Evolutionary conservation across 2,113 vertebrate genomes (phyloP).

Genomic region (Machaerirhynchus nigripectus): DNA sequence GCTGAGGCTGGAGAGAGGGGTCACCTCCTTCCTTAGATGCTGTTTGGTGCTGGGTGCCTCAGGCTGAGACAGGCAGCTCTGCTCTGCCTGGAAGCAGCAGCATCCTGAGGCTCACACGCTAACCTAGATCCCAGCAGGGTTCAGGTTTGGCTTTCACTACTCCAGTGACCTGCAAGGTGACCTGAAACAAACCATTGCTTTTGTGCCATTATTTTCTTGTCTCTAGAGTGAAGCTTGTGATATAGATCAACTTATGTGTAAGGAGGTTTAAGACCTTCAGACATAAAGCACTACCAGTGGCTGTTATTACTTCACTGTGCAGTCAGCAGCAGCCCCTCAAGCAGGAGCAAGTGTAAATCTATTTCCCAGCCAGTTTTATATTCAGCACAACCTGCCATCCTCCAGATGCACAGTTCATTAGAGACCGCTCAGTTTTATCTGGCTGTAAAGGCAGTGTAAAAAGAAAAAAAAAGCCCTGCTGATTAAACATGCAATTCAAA

Average conservation of each 20-base stretch:
- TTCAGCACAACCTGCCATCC: not conserved
- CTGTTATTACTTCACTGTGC: not conserved
- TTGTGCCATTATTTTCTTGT: not conserved
- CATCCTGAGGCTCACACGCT: not conserved
- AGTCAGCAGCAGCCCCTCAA: constrained; percentile 4
- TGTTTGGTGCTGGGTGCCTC: not conserved
- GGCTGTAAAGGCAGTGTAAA: not conserved
- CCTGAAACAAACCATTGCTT: not conserved
- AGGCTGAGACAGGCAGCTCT: not conserved
- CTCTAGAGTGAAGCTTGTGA: not conserved
- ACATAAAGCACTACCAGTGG: not conserved
- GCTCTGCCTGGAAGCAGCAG: not conserved
- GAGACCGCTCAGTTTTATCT: not conserved
- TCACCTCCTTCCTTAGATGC: not conserved
- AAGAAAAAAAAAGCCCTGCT: not conserved
- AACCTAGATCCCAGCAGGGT: not conserved
- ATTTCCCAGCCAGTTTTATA: constrained; percentile 33
- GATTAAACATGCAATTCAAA: constrained; percentile 30
- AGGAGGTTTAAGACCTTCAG: not conserved
- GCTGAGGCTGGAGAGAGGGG: not conserved
- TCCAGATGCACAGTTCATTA: constrained; percentile 43
- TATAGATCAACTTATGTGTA: not conserved
- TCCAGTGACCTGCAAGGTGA: not conserved
- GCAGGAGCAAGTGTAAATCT: constrained; percentile 15
- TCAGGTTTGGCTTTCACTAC: not conserved